phyloP scores from a whole-genome alignment of 1,140 invertebrate genomes.

The Samia ricini region DNA sequence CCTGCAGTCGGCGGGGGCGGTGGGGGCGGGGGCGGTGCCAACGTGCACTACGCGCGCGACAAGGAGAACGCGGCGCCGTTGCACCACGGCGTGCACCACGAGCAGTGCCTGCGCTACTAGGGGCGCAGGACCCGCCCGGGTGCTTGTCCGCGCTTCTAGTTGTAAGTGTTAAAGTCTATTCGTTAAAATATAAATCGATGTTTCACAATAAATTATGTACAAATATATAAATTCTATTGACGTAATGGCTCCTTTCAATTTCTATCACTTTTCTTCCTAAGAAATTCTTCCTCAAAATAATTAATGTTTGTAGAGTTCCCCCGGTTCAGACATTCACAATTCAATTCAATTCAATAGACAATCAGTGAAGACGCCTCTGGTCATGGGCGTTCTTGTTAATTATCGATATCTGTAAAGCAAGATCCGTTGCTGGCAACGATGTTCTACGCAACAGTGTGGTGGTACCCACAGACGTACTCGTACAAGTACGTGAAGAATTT shows the following conservation, averaged over 20 bases:
- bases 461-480: too few species aligned
- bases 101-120: conserved; percentile 69
- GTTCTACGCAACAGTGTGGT: too few species aligned
- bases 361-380: too few species aligned
- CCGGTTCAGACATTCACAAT: too few species aligned
- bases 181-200: conserved; percentile 21
- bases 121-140: not conserved
- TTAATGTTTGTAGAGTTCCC: too few species aligned
- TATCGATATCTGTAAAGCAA: too few species aligned
- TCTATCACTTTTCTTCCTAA: too few species aligned
- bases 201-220: conserved; percentile 25
- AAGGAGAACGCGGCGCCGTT: conserved; percentile 77
- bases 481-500: too few species aligned
- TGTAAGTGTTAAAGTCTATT: conserved; percentile 13
- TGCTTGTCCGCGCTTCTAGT: not conserved
- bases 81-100: conserved; percentile 57
- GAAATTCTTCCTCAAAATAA: too few species aligned
- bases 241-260: not conserved
- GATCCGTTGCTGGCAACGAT: too few species aligned
- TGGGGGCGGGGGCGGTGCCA: conserved; percentile 17
- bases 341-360: too few species aligned
- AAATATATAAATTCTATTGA: conserved; percentile 23
- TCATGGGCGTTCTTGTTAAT: too few species aligned
- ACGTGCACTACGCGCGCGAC: conserved; percentile 70
- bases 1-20: conserved; percentile 23